Conservation (phyloP, 2,113 vertebrate species). For the Cryptomyrus ogoouensis region DNA sequence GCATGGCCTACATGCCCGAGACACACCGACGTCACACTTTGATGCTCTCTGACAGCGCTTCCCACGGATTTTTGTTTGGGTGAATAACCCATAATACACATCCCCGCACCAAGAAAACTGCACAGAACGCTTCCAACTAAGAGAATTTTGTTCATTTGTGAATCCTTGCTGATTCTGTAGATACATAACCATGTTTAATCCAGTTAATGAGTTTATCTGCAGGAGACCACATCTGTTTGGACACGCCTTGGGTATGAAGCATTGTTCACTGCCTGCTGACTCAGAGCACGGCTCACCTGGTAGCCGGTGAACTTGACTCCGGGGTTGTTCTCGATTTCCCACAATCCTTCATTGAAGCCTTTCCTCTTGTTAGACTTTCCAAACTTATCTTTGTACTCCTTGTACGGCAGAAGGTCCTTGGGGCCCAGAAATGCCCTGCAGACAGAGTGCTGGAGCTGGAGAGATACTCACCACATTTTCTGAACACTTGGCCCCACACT, state of each 20-base stretch:
- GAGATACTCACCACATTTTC: not conserved
- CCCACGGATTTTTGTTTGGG: not conserved
- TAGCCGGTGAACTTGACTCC: constrained; percentile 96
- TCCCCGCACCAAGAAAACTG: not conserved
- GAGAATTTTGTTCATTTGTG: not conserved
- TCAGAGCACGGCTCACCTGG: constrained; percentile 63
- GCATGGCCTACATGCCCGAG: constrained; percentile 65
- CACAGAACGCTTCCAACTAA: not conserved
- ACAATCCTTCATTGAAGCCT: constrained; percentile 97
- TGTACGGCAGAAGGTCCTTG: constrained; percentile 95
- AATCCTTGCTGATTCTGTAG: not conserved
- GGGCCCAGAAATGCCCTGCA: constrained; percentile 86
- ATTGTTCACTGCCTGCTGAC: not conserved
- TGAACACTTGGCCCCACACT: not conserved
- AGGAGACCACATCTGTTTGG: not conserved
- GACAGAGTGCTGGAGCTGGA: not conserved
- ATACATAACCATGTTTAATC: not conserved
- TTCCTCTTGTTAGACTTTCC: constrained; percentile 97
- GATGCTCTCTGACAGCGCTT: not conserved
- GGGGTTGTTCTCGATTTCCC: constrained; percentile 98
- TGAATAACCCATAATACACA: not conserved
- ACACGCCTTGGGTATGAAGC: not conserved
- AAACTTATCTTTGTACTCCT: constrained; percentile 98
- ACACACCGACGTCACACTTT: not conserved
- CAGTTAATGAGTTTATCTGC: not conserved